phyloP scores from a whole-genome alignment of 2,888 invertebrate species.

The Antitype chi region DNA sequence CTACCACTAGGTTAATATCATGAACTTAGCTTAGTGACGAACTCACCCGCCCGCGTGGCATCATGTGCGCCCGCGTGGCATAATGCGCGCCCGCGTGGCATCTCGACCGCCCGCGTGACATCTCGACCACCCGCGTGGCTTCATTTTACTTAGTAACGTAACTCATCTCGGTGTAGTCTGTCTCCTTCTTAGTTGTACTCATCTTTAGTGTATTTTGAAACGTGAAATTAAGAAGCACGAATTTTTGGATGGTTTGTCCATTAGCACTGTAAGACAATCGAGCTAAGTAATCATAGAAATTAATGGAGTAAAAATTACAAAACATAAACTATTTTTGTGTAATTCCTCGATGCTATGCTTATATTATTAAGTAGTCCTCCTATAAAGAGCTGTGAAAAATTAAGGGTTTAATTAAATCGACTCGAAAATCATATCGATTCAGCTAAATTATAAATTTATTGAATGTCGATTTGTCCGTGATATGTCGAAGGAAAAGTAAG shows the following conservation, averaged over 20 bases:
- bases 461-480: slow-evolving; percentile 51
- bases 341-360: slow-evolving; percentile 43
- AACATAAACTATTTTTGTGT: slow-evolving; percentile 29
- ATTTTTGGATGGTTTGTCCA: slow-evolving; percentile 47
- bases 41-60: neutral
- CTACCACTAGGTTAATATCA: slow-evolving; percentile 13
- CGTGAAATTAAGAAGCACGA: slow-evolving; percentile 14
- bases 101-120: neutral
- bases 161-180: slow-evolving; percentile 14
- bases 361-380: slow-evolving; percentile 56
- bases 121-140: neutral
- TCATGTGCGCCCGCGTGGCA: neutral
- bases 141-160: slow-evolving; percentile 1
- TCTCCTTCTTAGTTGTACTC: slow-evolving; percentile 36
- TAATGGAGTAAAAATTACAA: slow-evolving; percentile 6
- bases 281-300: slow-evolving; percentile 43
- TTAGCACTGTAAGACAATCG: slow-evolving; percentile 45
- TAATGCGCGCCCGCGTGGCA: neutral
- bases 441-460: slow-evolving; percentile 62
- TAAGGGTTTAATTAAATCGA: slow-evolving; percentile 45
- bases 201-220: slow-evolving; percentile 22
- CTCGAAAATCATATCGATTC: slow-evolving; percentile 60
- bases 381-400: slow-evolving; percentile 64
- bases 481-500: slow-evolving; percentile 52
- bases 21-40: slow-evolving; percentile 17